Evolutionary conservation across 1,140 invertebrate species (phyloP).

Genomic region (Nebria ingens): DNA sequence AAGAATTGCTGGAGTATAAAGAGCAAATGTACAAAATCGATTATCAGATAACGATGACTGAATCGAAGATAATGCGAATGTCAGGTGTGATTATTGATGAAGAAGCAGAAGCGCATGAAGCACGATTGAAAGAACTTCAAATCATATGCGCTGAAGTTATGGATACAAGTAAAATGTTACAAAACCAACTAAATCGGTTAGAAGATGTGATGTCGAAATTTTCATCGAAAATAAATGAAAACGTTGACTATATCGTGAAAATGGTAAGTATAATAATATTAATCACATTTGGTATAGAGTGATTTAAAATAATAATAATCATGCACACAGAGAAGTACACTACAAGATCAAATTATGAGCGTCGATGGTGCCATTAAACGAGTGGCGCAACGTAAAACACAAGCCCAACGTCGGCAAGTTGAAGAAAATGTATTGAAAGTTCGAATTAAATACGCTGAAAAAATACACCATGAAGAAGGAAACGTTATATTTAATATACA

Average conservation of each 20-base stretch:
- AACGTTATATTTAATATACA: constrained; percentile 47
- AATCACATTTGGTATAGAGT: not conserved
- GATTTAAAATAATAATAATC: too few relatives aligned
- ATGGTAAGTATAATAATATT: not conserved
- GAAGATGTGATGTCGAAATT: constrained; percentile 42
- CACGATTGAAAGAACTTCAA: constrained; percentile 37
- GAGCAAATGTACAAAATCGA: constrained; percentile 33
- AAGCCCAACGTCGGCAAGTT: constrained; percentile 44
- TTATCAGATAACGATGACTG: constrained; percentile 27
- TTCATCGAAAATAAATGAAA: constrained; percentile 30
- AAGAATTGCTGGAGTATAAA: constrained; percentile 31
- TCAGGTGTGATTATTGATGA: constrained; percentile 24
- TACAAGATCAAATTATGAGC: constrained; percentile 34
- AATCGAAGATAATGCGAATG: constrained; percentile 25
- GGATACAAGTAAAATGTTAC: constrained; percentile 34
- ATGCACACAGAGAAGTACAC: constrained; percentile 34
- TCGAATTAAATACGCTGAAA: constrained; percentile 43
- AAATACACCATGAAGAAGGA: constrained; percentile 42
- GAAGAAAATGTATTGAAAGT: constrained; percentile 51
- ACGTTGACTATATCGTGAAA: constrained; percentile 29
- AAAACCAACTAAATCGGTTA: constrained; percentile 39
- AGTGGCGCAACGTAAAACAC: constrained; percentile 32
- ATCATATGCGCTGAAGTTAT: constrained; percentile 31
- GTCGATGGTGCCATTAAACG: constrained; percentile 46
- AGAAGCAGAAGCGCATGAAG: constrained; percentile 31